Base-by-base conservation (phyloP, 2,797 vertebrate genomes). In the Labeo calbasu region DNA sequence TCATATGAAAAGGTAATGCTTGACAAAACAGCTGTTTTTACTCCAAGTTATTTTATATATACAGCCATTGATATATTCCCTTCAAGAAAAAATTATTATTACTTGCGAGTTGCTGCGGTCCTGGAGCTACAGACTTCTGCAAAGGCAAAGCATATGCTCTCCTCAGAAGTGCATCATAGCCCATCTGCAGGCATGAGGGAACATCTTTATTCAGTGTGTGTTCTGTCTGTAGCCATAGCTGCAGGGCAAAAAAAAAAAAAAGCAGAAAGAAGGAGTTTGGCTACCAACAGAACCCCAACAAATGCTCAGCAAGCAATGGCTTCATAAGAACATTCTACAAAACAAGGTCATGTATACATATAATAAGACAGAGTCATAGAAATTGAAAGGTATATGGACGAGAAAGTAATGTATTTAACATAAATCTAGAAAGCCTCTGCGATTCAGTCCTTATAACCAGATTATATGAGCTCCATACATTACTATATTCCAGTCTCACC, bases 371-470 rank as follows among this genome's bases (percentile, higher is more conserved):
- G 40, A 82, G 69, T 40, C 40, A 48, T 4, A 79, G 36, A 82
- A 5, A 50, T 46, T 59, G 4, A 61, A 43, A 61, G 50, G 25
- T 3, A 63, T 43, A 73, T 75, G 80, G 23, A 53, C 61, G 28
- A 15, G 65, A 71, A 3, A 53, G 61, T 51, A 10, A 12, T 79
- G 84, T 36, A 17, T 75, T 85, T 73, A 32, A 73, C 59, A 79
- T 69, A 63, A 78, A 48, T 36, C 14, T 53, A 65, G 68, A 83
- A 86, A 80, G 82, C 72, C 19, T 21, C 73, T 65, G n/a, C 87
- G 84, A 88, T 84, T 83, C 83, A 89, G 46, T 87, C 75, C 79
- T 81, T 77, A 84, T 88, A 88, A 88, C 75, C 8, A 83, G 80
- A 89, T 86, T 87, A 83, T 81, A 61, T 59, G 25, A 79, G 78